Evolutionary conservation across 2,113 vertebrate species (phyloP), one percentile per base, ranked within the genome.

Genomic region (Passerina amoena): DNA sequence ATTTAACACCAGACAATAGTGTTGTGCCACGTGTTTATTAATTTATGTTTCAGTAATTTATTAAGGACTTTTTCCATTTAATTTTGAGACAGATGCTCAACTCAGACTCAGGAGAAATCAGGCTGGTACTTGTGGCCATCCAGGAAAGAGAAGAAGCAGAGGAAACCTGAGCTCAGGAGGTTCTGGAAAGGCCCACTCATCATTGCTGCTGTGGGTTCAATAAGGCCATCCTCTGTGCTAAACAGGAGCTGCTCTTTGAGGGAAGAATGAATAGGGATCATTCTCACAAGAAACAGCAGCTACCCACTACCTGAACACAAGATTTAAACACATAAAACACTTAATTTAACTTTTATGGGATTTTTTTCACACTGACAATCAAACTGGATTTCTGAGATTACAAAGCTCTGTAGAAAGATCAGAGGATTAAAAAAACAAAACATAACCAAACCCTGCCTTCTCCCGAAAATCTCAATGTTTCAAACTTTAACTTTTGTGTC

Each of bases 391-490:
- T 54, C 14, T 63, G 47, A 86, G 12, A 51, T 78, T 81, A 66
- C 23, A 61, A 22, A 66, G 5, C 4, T 61, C 53, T 65, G n/a
- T 30, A 82, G 63, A 68, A 92, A 57, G 22, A 81, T 22, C 31
- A 48, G 28, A 40, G 19, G 11, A 85, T 30, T 45, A 24, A 77
- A 87, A 76, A 76, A 38, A 0, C 5, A 56, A 65, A 90, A 31
- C 1, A 10, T 5, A 38, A 10, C 5, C 3, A 38, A 44, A 25
- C 4, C 4, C 8, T 21, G 19, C 1, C 28, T 64, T 68, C 24
- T 69, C 10, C 20, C 56, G 17, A 66, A 83, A 54, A 27, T 78
- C 9, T 66, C 44, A 42, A 0, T 44, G 6, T 68, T 68, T 59
- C 23, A 47, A 81, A 59, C 12, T 24, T 77, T 35, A 59, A 33